phyloP scores from a whole-genome alignment of 2,797 vertebrate genomes.

The Falco biarmicus region DNA sequence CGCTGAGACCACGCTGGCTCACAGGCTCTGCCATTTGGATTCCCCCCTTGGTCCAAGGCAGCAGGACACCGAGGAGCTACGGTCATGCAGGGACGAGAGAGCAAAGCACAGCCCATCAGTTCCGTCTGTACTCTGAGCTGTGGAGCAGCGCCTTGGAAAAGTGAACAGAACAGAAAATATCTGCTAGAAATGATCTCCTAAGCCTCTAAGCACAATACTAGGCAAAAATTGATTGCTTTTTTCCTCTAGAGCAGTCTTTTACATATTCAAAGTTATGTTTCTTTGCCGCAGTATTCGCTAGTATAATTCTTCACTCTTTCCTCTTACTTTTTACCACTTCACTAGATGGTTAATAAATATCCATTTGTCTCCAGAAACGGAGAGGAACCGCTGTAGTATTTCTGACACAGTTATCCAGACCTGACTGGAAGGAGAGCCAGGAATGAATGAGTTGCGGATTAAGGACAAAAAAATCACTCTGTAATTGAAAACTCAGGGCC shows the following conservation, averaged over 20 bases:
- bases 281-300: background rate
- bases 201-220: background rate
- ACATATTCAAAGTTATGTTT: background rate
- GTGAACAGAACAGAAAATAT: background rate
- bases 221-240: background rate
- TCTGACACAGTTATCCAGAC: background rate
- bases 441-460: background rate
- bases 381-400: background rate
- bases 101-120: background rate
- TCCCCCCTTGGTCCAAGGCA: too few species aligned
- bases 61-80: background rate
- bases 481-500: constrained; percentile 26
- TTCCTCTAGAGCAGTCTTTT: background rate
- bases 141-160: background rate
- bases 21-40: background rate
- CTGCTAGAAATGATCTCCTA: background rate
- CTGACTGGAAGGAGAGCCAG: background rate
- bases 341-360: background rate
- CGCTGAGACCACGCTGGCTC: background rate
- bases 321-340: background rate
- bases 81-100: background rate
- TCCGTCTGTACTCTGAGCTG: background rate
- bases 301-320: background rate
- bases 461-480: constrained; percentile 21
- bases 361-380: background rate